A percentile compares a stretch with the other conserved stretches of the same genome.
These are phyloP conservation scores for Labeo catla DNA, from an alignment of 2,113 vertebrate species.

Conservation along the genomic window DNA sequence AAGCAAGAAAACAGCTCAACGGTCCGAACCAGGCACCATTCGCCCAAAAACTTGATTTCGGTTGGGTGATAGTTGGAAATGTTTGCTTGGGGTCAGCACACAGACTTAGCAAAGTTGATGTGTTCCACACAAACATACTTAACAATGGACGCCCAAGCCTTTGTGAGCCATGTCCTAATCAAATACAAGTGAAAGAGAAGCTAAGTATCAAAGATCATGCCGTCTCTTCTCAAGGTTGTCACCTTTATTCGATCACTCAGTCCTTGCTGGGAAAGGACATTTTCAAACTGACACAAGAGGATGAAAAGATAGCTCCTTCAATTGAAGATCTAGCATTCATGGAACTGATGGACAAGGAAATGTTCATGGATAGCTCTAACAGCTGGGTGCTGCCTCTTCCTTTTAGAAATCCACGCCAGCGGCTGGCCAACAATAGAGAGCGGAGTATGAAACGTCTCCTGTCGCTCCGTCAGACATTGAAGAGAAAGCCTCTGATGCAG, in stretches of 20 bases:
- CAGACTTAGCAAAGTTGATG: background rate
- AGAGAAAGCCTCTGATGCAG: constrained; percentile 3
- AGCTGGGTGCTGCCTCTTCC: background rate
- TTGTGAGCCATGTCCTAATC: constrained; percentile 7
- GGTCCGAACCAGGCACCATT: background rate
- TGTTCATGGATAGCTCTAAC: background rate
- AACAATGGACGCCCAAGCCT: background rate
- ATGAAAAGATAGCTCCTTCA: background rate
- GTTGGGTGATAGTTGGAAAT: background rate
- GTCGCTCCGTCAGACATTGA: background rate
- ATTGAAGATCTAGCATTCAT: background rate
- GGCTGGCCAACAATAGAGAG: background rate
- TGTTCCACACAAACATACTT: background rate
- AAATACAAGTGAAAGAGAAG: constrained; percentile 7
- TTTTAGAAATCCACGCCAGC: background rate
- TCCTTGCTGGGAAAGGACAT: background rate
- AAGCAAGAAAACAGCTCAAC: background rate
- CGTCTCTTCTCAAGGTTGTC: background rate
- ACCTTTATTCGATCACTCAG: background rate
- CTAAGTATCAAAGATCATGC: background rate
- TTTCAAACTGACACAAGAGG: background rate
- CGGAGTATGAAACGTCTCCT: background rate
- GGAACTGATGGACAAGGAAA: background rate
- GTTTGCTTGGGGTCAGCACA: background rate
- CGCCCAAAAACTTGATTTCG: background rate